Evolutionary conservation across 2,797 vertebrate genomes (phyloP).

Genomic region (Scyliorhinus canicula): DNA sequence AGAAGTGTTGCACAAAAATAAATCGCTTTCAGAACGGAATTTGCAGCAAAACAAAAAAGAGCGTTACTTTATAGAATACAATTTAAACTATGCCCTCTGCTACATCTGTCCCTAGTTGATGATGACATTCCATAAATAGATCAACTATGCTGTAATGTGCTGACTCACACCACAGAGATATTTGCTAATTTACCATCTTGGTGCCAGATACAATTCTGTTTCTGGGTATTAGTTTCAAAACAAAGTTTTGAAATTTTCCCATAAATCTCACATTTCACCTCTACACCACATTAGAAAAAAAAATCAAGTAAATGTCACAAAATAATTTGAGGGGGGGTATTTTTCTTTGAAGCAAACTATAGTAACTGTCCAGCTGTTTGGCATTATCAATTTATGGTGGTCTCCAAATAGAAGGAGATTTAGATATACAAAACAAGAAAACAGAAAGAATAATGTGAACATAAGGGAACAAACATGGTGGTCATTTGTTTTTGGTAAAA

Average conservation of each 20-base stretch:
- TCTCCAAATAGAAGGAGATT: neutral
- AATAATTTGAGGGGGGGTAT: neutral
- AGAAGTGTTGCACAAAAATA: neutral
- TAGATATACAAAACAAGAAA: neutral
- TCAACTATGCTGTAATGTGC: neutral
- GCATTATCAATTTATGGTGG: neutral
- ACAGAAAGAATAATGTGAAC: neutral
- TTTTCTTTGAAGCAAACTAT: neutral
- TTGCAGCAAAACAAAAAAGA: neutral
- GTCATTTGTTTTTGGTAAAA: neutral
- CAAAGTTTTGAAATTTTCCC: neutral
- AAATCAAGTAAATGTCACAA: neutral
- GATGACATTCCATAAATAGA: constrained; percentile 9
- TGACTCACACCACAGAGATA: neutral
- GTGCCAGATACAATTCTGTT: neutral
- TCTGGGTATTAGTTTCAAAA: neutral
- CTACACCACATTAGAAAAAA: neutral
- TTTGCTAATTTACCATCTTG: neutral
- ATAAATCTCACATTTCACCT: neutral
- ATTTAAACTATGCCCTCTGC: neutral
- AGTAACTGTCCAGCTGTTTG: neutral
- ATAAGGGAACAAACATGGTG: neutral
- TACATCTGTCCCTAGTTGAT: neutral
- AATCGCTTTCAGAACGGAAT: neutral
- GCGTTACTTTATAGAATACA: neutral